These are phyloP conservation scores for Saccopteryx bilineata DNA, from an alignment of 2,113 vertebrate species.

Conservation along the genomic window DNA sequence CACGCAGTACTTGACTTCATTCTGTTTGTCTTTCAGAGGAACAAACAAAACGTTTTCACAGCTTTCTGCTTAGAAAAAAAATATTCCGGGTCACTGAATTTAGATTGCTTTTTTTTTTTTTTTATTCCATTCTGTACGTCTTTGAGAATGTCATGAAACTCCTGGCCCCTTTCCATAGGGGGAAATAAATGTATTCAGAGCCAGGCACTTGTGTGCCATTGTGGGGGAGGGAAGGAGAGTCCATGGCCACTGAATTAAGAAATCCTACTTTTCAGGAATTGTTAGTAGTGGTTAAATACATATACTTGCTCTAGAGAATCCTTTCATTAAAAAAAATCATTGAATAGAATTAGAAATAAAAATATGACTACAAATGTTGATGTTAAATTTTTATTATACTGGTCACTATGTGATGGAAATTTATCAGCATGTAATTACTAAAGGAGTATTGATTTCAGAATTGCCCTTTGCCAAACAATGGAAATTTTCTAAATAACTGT, in stretches of 20 bases:
- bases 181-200: neutral
- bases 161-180: neutral
- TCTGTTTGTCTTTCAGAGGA: conserved; percentile 30
- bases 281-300: conserved; percentile 51
- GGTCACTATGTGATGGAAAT: conserved; percentile 15
- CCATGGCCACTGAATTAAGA: conserved; percentile 51
- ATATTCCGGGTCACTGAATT: neutral
- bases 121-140: neutral
- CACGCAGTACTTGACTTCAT: neutral
- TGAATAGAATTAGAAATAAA: conserved; percentile 38
- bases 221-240: neutral
- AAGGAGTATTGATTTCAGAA: conserved; percentile 70
- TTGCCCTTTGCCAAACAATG: conserved; percentile 73
- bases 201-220: neutral
- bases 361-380: conserved; percentile 35
- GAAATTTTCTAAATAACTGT: conserved; percentile 76
- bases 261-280: conserved; percentile 41
- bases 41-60: conserved; percentile 20
- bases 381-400: conserved; percentile 8
- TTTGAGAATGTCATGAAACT: conserved; percentile 8
- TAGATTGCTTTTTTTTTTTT: neutral
- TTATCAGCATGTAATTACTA: conserved; percentile 65
- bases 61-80: conserved; percentile 41
- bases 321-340: conserved; percentile 16
- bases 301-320: neutral